Evolutionary conservation across 2,113 vertebrate genomes (phyloP), one percentile per base, ranked within the genome.

Genomic region (Apus apus): DNA sequence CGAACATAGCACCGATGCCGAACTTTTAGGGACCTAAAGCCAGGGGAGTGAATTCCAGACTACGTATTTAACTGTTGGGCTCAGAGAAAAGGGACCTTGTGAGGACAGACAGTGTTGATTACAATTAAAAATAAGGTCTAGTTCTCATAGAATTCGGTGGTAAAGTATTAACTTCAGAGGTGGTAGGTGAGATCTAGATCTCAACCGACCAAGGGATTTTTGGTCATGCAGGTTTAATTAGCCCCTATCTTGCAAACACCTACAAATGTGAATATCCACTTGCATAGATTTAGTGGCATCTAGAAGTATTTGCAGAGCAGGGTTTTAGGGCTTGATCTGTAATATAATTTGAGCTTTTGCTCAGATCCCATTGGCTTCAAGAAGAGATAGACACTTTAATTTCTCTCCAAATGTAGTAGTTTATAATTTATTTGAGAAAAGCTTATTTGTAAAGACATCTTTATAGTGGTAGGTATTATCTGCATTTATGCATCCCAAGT

Each of bases 1-100:
- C 18, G 80, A 36, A 4, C 21, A 26, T 1, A 62, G 53, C 27
- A 3, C 38, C 5, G 30, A 43, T 86, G 25, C 9, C 48, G 58
- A 78, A 48, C 46, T 34, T 83, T 3, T 2, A 15, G 16, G 11
- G 61, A 21, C 17, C 13, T 88, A 38, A 70, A 66, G 46, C 19
- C 10, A 4, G 4, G 2, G 7, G 20, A 43, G 2, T 32, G 56
- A 80, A 38, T 84, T 54, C 1, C 1, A 13, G 13, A 4, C 38
- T 54, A 29, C 21, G 2, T 77, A 5, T 36, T 90, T 79, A 40
- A 32, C 29, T 65, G 13, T 57, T 79, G 25, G 61, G 26, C 34
- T 78, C n/a, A 72, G 32, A 68, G 30, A 56, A 85, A 61, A 78
- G 40, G 36, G 51, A 57, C n/a, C 36, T 8, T 74, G 43, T 61